phyloP scores from a whole-genome alignment of 2,797 vertebrate genomes.

The Myiotriccus ornatus region DNA sequence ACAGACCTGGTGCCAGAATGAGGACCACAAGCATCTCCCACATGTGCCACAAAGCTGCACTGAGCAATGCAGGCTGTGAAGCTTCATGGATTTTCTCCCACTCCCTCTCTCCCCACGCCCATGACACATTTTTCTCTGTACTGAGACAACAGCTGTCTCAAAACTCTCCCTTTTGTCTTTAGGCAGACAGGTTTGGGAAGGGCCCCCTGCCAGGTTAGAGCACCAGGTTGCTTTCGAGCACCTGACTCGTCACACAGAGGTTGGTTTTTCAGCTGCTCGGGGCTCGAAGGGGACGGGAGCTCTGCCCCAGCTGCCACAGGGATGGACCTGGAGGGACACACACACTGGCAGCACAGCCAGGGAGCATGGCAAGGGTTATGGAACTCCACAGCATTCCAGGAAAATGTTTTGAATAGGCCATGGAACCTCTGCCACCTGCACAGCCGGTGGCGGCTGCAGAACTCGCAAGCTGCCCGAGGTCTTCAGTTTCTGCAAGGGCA shows the following conservation, averaged over 20 bases:
- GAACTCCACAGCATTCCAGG: neutral
- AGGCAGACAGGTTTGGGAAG: neutral
- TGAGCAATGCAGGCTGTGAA: neutral
- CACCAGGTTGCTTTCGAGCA: neutral
- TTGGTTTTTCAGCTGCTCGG: conserved; percentile 46
- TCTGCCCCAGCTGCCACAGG: conserved; percentile 25
- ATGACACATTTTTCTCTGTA: neutral
- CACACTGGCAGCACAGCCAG: neutral
- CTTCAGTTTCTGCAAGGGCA: conserved; percentile 1
- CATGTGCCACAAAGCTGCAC: neutral
- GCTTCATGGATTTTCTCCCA: neutral
- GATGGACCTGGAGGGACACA: neutral
- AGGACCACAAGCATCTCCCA: neutral
- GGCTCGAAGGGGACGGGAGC: conserved; percentile 8
- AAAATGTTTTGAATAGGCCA: neutral
- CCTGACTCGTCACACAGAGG: neutral
- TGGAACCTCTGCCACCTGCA: neutral
- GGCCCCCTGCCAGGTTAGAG: neutral
- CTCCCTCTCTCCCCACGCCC: neutral
- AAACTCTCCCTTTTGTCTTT: neutral
- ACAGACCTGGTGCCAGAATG: neutral
- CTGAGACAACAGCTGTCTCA: neutral
- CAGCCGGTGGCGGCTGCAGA: neutral
- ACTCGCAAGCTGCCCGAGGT: fast-evolving
- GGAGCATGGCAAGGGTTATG: neutral